Evolutionary conservation across 2,888 invertebrate genomes (phyloP).

Genomic region (Eupithecia insigniata): DNA sequence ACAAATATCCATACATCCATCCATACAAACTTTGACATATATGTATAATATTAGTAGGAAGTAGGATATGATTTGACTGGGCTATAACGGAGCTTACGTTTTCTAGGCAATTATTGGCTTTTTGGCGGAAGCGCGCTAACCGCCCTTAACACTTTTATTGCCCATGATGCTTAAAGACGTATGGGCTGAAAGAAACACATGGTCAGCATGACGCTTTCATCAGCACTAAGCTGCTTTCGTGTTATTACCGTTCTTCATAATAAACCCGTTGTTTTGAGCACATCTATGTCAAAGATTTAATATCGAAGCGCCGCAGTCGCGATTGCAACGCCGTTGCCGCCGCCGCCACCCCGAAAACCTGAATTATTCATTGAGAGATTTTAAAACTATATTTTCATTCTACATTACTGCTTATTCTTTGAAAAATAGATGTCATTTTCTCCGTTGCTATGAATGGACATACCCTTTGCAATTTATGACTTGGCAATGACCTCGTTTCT

Average conservation of each 20-base stretch:
- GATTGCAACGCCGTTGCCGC: slow-evolving; percentile 45
- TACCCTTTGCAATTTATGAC: neutral
- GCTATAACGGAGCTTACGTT: no score
- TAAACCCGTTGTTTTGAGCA: slow-evolving; percentile 7
- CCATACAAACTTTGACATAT: no score
- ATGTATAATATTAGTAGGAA: no score
- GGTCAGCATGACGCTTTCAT: neutral
- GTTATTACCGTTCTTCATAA: neutral
- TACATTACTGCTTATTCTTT: slow-evolving; percentile 40
- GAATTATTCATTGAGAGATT: slow-evolving; percentile 60
- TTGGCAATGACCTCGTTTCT: neutral
- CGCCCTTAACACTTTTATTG: neutral
- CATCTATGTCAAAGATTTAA: slow-evolving; percentile 51
- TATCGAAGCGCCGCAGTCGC: slow-evolving; percentile 52
- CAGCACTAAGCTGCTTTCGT: neutral
- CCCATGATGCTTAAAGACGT: no score
- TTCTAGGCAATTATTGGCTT: neutral
- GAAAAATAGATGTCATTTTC: slow-evolving; percentile 17
- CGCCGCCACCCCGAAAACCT: no score
- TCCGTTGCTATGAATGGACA: neutral
- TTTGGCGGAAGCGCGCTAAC: neutral
- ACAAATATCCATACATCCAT: no score
- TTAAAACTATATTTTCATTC: slow-evolving; percentile 57
- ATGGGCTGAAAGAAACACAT: neutral
- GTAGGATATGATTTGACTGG: no score